These are phyloP conservation scores for Enteromius anoplus DNA, from an alignment of 2,797 vertebrate genomes.

Conservation along the genomic window DNA sequence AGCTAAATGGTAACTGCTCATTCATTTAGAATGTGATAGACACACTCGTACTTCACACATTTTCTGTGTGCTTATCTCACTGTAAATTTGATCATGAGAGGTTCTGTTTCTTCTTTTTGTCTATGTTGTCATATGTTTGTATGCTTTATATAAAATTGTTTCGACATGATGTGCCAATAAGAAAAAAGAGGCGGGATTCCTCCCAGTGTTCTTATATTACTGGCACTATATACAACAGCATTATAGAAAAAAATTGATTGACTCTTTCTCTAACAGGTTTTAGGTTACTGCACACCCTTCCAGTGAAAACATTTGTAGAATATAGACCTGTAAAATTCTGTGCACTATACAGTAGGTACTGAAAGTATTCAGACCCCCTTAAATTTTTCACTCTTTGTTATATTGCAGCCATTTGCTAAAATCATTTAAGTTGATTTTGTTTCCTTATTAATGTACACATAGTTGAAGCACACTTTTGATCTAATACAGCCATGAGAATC, in stretches of 20 bases:
- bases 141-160: not conserved
- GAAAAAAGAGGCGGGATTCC: not conserved
- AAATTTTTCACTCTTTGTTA: no score
- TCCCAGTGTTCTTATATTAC: not conserved
- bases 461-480: no score
- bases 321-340: not conserved
- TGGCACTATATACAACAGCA: not conserved
- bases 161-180: not conserved
- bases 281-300: not conserved
- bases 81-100: not conserved
- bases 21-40: slow-evolving; percentile 16
- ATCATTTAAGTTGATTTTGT: no score
- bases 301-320: not conserved
- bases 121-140: not conserved
- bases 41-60: slow-evolving; percentile 15
- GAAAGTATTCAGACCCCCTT: no score
- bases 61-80: not conserved
- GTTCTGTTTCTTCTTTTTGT: not conserved
- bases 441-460: no score
- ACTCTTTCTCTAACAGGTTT: not conserved
- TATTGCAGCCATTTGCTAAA: no score
- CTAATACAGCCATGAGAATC: no score
- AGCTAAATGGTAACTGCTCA: not conserved
- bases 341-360: not conserved
- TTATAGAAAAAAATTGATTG: not conserved